A percentile compares a stretch with the other conserved stretches of the same genome.
Conservation (phyloP, 35 echinoderm and acorn worm genomes). For the Ophiothrix spiculata region DNA sequence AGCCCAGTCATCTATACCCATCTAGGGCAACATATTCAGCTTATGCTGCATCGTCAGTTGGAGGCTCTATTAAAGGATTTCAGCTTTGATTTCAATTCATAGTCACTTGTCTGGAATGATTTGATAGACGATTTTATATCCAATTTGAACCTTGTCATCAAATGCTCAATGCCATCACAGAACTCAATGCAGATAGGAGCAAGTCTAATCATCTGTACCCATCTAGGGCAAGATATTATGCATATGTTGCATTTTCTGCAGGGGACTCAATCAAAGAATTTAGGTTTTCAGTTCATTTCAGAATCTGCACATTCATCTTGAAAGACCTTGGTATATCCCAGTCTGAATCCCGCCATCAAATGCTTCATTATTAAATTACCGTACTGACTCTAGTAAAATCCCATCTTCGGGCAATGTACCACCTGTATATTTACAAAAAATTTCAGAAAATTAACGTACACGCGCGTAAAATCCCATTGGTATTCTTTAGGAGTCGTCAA, state of each 20-base stretch:
- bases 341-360: slow-evolving; percentile 58
- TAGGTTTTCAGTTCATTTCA: background rate
- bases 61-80: background rate
- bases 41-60: background rate
- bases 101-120: too few species aligned
- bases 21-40: background rate
- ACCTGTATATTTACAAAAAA: too few species aligned
- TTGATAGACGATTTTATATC: too few species aligned
- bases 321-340: slow-evolving; percentile 77
- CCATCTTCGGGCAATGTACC: too few species aligned
- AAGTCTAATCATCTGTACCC: background rate
- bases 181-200: slow-evolving; percentile 18
- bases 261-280: background rate
- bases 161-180: slow-evolving; percentile 59
- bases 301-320: too few species aligned
- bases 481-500: too few species aligned
- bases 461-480: too few species aligned
- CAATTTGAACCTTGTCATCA: slow-evolving; percentile 62
- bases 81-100: background rate
- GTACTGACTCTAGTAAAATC: too few species aligned
- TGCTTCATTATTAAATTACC: too few species aligned
- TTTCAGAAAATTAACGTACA: too few species aligned
- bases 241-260: background rate
- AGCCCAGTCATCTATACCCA: background rate
- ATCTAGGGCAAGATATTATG: background rate